Evolutionary conservation across 2,113 vertebrate species (phyloP), one percentile per base, ranked within the genome.

Genomic region (Menura novaehollandiae): DNA sequence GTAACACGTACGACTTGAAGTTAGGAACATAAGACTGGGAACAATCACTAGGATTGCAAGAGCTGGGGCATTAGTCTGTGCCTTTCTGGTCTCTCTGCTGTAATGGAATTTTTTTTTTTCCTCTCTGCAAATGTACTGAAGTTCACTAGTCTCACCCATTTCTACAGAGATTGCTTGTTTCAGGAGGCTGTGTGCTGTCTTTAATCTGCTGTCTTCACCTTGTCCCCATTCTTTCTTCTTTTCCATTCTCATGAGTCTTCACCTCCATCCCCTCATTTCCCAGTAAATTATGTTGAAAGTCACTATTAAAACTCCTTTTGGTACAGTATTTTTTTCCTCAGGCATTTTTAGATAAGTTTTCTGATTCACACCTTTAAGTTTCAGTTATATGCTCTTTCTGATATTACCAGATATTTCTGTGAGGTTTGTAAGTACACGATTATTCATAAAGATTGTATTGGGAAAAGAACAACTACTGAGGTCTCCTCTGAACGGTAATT

Each of bases 391-490:
- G 49, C 73, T 92, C 87, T 95, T 85, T 96, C 88, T 96, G 88
- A 92, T 97, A 94, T 89, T 89, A 97, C 85, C 77, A 89, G 60
- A 46, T 80, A 69, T 91, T 94, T 94, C 80, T 18, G 30, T 96
- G 95, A 94, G 91, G 85, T 93, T 75, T 87, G 55, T 93, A 96
- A 96, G 39, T 15, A n/a, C 44, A 85, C 53, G 4, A 77, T 93
- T 58, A 89, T 91, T 97, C 95, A 86, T 92, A 95, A 96, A 97
- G 64, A 84, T 78, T 95, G 85, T 88, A 71, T 96, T 88, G 88
- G 92, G 88, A 88, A 94, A 97, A 94, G 90, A 93, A 80, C 43
- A 94, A 93, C 69, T 63, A 9, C 64, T 77, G 21, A 72, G 84
- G 56, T 95, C 62, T 97, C 56, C 64, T 95, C 83, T 97, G 64